A percentile compares a stretch with the other conserved stretches of the same genome.
Evolutionary conservation across 2,113 vertebrate genomes (phyloP).

Genomic region (Nycticorax nycticorax): DNA sequence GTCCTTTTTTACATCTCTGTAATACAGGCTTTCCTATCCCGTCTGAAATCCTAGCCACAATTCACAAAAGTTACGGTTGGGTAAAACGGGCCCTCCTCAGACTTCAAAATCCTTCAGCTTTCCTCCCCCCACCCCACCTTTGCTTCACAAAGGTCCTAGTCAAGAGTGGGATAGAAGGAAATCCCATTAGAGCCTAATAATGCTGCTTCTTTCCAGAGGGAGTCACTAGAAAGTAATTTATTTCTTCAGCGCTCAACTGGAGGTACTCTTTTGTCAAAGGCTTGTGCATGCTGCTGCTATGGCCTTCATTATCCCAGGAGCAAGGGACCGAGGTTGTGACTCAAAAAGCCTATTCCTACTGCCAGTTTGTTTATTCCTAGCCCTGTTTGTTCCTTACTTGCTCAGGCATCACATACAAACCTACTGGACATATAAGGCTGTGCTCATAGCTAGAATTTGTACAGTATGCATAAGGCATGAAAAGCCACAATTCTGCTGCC

Average conservation of each 20-base stretch:
- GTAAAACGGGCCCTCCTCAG: background rate
- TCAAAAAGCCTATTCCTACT: background rate
- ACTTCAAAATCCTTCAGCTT: background rate
- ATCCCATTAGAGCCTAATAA: slow-evolving; percentile 48
- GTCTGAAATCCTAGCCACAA: background rate
- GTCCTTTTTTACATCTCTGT: background rate
- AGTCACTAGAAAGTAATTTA: slow-evolving; percentile 53
- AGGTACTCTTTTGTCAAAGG: background rate
- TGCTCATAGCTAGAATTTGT: background rate
- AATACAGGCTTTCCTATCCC: background rate
- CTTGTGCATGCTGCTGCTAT: background rate
- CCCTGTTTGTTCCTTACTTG: background rate
- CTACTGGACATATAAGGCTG: background rate
- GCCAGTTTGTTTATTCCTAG: background rate
- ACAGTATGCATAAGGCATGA: background rate
- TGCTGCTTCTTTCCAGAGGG: slow-evolving; percentile 53
- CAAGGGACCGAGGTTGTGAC: background rate
- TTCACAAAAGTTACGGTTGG: background rate
- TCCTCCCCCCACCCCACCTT: background rate
- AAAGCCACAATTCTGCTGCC: background rate
- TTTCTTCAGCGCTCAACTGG: background rate
- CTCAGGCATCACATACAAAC: background rate
- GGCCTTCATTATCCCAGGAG: background rate
- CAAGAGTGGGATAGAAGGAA: slow-evolving; percentile 7
- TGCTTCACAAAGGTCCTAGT: slow-evolving; percentile 8